phyloP scores from a whole-genome alignment of 2,113 vertebrate species.

The Dipodomys stephensi region DNA sequence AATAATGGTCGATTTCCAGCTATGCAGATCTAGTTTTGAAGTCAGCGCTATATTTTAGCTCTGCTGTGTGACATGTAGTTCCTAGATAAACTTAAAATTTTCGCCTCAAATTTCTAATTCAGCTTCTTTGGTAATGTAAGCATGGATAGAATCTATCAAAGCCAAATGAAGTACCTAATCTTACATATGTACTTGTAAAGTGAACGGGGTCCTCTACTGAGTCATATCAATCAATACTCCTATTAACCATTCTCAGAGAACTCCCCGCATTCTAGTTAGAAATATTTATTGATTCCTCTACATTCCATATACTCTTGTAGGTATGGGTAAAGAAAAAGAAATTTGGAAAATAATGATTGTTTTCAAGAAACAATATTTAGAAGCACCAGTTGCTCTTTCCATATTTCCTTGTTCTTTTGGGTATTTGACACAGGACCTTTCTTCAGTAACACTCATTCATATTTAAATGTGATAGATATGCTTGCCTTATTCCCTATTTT shows the following conservation, averaged over 20 bases:
- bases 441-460: slow-evolving; percentile 23
- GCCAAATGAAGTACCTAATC: not conserved
- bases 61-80: not conserved
- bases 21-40: not conserved
- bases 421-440: slow-evolving; percentile 21
- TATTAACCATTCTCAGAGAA: not conserved
- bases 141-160: not conserved
- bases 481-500: slow-evolving; percentile 62
- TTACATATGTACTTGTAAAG: not conserved
- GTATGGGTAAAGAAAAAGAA: not conserved
- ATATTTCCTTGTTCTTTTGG: not conserved
- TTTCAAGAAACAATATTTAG: not conserved
- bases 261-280: not conserved
- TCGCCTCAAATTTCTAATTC: not conserved
- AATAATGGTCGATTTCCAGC: not conserved
- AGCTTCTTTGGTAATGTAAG: not conserved
- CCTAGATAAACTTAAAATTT: not conserved
- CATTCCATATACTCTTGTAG: not conserved
- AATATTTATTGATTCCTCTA: not conserved
- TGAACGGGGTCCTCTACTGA: not conserved
- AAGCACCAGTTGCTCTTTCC: not conserved
- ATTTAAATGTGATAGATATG: slow-evolving; percentile 62
- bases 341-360: not conserved
- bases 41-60: not conserved
- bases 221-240: not conserved